phyloP scores from a whole-genome alignment of 37 sponge, comb jelly and placozoan species.

The Crambe crambe region DNA sequence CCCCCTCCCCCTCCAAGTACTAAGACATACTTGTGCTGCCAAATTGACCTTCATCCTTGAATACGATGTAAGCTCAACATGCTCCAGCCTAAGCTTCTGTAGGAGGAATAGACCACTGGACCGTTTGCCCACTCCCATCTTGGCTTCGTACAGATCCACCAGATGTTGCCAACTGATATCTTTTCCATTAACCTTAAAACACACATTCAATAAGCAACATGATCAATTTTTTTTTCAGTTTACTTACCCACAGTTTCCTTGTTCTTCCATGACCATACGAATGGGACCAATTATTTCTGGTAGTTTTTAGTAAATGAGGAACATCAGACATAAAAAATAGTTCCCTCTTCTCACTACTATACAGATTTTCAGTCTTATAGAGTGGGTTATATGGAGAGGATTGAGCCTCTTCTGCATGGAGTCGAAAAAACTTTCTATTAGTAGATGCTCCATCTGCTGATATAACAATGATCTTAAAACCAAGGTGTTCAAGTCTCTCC shows the following conservation, averaged over 20 bases:
- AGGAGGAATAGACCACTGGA: constrained; percentile 27
- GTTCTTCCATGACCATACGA: constrained; percentile 8
- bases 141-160: constrained; percentile 1
- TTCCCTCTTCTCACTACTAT: neutral
- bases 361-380: constrained; percentile 33
- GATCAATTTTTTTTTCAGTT: neutral
- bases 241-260: constrained; percentile 25
- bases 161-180: constrained; percentile 37
- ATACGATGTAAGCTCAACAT: constrained; percentile 29
- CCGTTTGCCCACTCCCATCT: neutral
- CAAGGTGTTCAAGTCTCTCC: constrained; percentile 32
- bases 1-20: too few species aligned
- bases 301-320: constrained; percentile 43
- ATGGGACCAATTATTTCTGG: constrained; percentile 31
- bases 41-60: constrained; percentile 44
- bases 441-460: constrained; percentile 36
- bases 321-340: constrained; percentile 36
- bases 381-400: neutral
- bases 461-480: constrained; percentile 32
- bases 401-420: neutral
- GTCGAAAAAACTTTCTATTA: constrained; percentile 35
- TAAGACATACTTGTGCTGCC: constrained; percentile 42
- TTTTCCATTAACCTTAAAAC: constrained; percentile 20
- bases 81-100: constrained; percentile 9
- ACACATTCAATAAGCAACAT: neutral